Evolutionary conservation across 2,888 invertebrate genomes (phyloP).

Genomic region (Hirudinaria manillensis): DNA sequence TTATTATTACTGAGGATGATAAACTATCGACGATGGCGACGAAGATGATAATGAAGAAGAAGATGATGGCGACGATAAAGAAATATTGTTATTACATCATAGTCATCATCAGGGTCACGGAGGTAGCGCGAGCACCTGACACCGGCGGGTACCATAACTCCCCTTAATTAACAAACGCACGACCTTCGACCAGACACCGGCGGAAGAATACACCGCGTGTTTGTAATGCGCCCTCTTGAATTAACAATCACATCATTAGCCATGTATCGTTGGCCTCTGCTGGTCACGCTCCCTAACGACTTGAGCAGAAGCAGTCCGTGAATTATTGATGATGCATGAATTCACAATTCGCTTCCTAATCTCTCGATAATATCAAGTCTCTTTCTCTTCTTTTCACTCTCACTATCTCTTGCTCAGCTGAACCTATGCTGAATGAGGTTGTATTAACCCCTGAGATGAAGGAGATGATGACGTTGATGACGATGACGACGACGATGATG

Average conservation of each 20-base stretch:
- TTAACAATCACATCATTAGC: background rate
- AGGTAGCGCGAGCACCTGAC: no score
- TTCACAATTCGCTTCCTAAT: background rate
- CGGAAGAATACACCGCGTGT: no score
- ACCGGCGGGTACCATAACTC: no score
- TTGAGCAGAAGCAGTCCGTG: slow-evolving; percentile 5
- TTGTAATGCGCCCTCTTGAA: no score
- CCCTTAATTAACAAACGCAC: no score
- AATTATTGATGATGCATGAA: slow-evolving; percentile 6
- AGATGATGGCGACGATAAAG: no score
- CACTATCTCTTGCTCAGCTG: background rate
- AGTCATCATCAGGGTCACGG: no score
- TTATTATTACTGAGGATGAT: no score
- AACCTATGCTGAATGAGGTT: background rate
- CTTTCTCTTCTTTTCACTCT: background rate
- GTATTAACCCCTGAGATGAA: background rate
- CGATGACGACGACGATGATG: slow-evolving; percentile 17
- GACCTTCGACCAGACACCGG: no score
- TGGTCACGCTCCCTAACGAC: slow-evolving; percentile 19
- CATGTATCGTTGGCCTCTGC: background rate
- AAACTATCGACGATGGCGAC: no score
- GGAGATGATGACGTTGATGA: background rate
- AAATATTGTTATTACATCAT: no score
- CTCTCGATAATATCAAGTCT: slow-evolving; percentile 2
- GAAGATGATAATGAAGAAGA: no score